phyloP scores from a whole-genome alignment of 2,888 invertebrate species.

The Cryptophagus acutangulus region DNA sequence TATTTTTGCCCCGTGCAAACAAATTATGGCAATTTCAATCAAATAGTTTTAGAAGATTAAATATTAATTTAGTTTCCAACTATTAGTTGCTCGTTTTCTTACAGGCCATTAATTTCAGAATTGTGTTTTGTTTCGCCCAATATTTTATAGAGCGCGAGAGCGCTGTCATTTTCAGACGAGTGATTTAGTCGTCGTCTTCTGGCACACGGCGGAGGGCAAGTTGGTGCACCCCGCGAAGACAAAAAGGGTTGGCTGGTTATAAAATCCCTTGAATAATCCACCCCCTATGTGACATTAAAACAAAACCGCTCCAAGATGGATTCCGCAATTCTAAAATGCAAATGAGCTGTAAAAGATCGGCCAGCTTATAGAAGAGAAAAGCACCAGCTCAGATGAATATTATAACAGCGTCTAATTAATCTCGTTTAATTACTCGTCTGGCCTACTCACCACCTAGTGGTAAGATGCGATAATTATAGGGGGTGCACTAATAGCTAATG shows the following conservation, averaged over 20 bases:
- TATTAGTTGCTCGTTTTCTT: too few species aligned
- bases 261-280: constrained; percentile 40
- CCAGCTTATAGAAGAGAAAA: constrained; percentile 33
- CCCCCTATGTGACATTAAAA: constrained; percentile 39
- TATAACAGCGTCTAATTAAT: constrained; percentile 34
- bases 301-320: constrained; percentile 42
- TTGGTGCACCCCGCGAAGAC: not conserved
- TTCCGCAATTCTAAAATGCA: constrained; percentile 47
- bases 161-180: too few species aligned
- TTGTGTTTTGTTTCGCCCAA: too few species aligned
- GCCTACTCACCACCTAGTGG: constrained; percentile 37
- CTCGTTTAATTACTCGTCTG: constrained; percentile 34
- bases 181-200: too few species aligned
- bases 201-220: not conserved
- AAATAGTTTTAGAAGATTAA: too few species aligned
- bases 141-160: too few species aligned
- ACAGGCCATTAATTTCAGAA: too few species aligned
- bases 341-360: constrained; percentile 49
- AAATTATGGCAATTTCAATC: too few species aligned
- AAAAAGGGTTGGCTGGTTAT: constrained; percentile 24
- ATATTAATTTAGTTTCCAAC: too few species aligned
- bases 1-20: too few species aligned
- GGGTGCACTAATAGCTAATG: constrained; percentile 44
- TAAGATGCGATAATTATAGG: constrained; percentile 42
- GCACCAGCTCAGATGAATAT: constrained; percentile 32